These are phyloP conservation scores for Odocoileus virginianus DNA, from an alignment of 2,113 vertebrate genomes.

Conservation along the genomic window DNA sequence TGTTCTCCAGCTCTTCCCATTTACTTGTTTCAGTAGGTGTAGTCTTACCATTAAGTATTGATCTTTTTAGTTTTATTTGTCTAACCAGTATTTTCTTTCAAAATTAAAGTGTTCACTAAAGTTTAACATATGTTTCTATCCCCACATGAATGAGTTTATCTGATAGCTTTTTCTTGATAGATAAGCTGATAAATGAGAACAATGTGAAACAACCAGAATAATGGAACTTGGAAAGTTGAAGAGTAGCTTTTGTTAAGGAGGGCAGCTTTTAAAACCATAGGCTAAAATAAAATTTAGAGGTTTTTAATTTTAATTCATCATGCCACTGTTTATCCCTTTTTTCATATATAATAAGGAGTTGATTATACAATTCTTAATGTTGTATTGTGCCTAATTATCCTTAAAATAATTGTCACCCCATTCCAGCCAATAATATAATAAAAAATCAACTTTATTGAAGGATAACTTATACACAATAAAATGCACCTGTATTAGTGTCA, in stretches of 20 bases:
- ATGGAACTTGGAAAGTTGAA: background rate
- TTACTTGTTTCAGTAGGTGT: background rate
- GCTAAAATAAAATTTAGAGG: background rate
- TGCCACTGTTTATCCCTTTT: background rate
- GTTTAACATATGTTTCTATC: background rate
- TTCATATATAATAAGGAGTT: background rate
- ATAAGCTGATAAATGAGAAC: background rate
- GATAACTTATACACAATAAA: background rate
- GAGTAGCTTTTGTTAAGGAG: background rate
- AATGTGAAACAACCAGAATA: background rate
- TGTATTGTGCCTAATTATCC: background rate
- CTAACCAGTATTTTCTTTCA: background rate
- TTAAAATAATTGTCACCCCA: background rate
- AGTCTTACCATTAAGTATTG: background rate
- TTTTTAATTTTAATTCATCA: background rate
- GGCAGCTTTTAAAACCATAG: background rate
- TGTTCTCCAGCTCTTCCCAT: background rate
- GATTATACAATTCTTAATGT: background rate
- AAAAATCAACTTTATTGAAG: background rate
- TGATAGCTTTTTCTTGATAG: background rate
- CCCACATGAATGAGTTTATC: background rate
- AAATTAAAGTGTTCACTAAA: background rate
- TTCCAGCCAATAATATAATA: background rate
- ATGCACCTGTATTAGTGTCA: background rate
- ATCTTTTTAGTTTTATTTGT: background rate